A percentile compares a stretch with the other conserved stretches of the same genome.
These are phyloP conservation scores for Heliconius charithonia DNA, from an alignment of 2,888 invertebrate genomes.

Conservation along the genomic window DNA sequence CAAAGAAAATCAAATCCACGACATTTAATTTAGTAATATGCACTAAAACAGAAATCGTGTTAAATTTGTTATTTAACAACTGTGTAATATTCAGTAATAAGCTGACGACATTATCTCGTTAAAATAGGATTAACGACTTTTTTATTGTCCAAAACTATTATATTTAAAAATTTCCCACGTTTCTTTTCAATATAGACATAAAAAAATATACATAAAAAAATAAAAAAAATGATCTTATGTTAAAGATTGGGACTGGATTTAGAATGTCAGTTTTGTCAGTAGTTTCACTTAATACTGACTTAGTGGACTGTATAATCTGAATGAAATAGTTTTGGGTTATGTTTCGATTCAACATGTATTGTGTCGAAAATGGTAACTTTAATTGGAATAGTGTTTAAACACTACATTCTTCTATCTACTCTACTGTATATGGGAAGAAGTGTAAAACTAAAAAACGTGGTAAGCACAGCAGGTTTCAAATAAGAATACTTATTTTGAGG, in stretches of 20 bases:
- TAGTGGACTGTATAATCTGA: background rate
- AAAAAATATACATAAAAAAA: no score
- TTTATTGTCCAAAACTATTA: constrained; percentile 6
- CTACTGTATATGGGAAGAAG: no score
- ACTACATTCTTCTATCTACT: no score
- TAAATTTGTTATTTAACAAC: background rate
- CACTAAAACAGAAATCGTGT: background rate
- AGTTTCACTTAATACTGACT: background rate
- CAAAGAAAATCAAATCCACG: background rate
- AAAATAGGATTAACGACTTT: background rate
- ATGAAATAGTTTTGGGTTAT: no score
- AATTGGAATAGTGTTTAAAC: no score
- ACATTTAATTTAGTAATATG: background rate
- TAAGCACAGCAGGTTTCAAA: no score
- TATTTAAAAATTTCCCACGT: background rate
- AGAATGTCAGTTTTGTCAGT: constrained; percentile 19
- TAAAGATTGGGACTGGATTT: constrained; percentile 29
- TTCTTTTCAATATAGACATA: background rate
- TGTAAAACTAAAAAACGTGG: no score
- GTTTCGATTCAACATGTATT: no score
- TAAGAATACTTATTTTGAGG: no score
- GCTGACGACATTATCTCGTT: constrained; percentile 2
- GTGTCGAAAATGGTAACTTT: no score
- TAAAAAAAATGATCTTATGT: constrained; percentile 29
- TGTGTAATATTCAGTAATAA: background rate